A percentile compares a stretch with the other conserved stretches of the same genome.
phyloP scores from a whole-genome alignment of 2,797 vertebrate genomes.

The Aulostomus chinensis region DNA sequence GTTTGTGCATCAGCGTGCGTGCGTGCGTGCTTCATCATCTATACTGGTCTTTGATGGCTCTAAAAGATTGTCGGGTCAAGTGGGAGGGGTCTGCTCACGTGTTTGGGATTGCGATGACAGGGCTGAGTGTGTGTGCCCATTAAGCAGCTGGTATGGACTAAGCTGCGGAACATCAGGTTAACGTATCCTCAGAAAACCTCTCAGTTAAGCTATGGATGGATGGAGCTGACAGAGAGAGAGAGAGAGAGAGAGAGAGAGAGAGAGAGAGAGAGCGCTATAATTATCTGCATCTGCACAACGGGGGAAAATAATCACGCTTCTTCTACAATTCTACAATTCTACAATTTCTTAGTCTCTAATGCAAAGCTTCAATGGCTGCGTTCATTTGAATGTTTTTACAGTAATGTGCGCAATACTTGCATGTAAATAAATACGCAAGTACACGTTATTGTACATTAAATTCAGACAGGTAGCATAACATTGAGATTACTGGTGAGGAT shows the following conservation, averaged over 20 bases:
- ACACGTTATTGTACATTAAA: too few relatives aligned
- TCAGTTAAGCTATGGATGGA: constrained; percentile 20
- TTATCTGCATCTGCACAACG: too few relatives aligned
- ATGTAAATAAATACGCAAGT: neutral
- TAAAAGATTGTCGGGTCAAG: constrained; percentile 29
- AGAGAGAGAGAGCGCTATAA: neutral
- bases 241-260: neutral
- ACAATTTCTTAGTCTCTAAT: too few relatives aligned
- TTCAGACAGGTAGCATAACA: neutral
- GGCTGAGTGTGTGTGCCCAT: constrained; percentile 27
- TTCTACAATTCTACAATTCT: too few relatives aligned
- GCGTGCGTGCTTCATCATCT: neutral
- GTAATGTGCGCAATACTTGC: too few relatives aligned
- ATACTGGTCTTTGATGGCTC: constrained; percentile 22
- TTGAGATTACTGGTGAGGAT: too few relatives aligned
- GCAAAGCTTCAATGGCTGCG: too few relatives aligned
- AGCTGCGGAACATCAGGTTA: constrained; percentile 40
- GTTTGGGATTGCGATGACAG: constrained; percentile 44
- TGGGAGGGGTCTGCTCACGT: constrained; percentile 45
- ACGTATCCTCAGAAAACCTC: constrained; percentile 38
- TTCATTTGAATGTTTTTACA: too few relatives aligned
- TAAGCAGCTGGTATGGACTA: constrained; percentile 52
- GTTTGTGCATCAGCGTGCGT: neutral
- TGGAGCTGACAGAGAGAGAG: constrained; percentile 12
- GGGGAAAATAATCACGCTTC: too few relatives aligned